A percentile compares a stretch with the other conserved stretches of the same genome.
Evolutionary conservation across 2,797 vertebrate species (phyloP).

Genomic region (Craterocephalus amniculus): DNA sequence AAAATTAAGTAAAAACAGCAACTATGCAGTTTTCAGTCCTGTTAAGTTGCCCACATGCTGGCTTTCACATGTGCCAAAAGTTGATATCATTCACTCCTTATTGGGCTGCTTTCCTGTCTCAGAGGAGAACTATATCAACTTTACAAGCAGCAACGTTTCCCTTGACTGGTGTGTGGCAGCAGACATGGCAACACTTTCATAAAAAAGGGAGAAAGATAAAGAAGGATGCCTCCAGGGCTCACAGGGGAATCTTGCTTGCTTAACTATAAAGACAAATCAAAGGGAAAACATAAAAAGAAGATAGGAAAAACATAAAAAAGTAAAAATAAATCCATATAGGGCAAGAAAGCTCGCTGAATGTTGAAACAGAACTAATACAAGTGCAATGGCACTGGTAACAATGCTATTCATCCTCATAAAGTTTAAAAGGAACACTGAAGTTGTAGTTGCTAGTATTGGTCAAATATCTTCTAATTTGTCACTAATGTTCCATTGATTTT

Average conservation of each 20-base stretch:
- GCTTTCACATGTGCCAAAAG: slow-evolving; percentile 39
- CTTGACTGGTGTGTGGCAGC: slow-evolving; percentile 26
- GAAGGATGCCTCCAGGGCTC: slow-evolving; percentile 50
- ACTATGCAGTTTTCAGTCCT: slow-evolving; percentile 26
- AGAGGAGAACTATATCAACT: slow-evolving; percentile 44
- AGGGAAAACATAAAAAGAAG: slow-evolving; percentile 21
- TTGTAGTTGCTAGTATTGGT: background rate
- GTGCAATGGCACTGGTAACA: background rate
- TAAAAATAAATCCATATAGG: background rate
- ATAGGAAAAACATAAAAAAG: background rate
- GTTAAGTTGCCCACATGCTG: slow-evolving; percentile 19
- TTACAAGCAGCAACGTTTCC: slow-evolving; percentile 38
- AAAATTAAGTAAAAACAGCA: slow-evolving; percentile 31
- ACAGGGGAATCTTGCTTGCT: slow-evolving; percentile 40
- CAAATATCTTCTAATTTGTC: background rate
- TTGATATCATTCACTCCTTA: slow-evolving; percentile 12
- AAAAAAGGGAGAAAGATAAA: slow-evolving; percentile 14
- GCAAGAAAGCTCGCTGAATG: slow-evolving; percentile 1
- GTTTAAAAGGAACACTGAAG: background rate
- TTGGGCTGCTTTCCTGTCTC: slow-evolving; percentile 18
- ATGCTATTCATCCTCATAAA: background rate
- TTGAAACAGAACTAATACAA: slow-evolving; percentile 4
- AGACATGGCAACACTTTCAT: slow-evolving; percentile 29
- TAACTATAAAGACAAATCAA: slow-evolving; percentile 34
- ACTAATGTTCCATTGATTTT: background rate